phyloP scores from a whole-genome alignment of 2,888 invertebrate species.

The Phaedon cochleariae region DNA sequence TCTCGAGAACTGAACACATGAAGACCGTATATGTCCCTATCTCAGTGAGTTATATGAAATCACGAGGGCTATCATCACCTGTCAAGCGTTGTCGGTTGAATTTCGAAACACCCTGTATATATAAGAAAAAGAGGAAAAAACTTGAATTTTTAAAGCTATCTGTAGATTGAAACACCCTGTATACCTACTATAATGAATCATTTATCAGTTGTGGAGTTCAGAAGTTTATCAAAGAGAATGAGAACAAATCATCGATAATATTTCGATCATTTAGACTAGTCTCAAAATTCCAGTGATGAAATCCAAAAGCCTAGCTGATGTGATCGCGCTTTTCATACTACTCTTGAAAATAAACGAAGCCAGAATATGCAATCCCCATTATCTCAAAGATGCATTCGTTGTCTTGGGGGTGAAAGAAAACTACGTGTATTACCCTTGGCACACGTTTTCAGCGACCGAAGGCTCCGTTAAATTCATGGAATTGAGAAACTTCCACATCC shows the following conservation, averaged over 20 bases:
- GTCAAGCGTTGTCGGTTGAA: no score
- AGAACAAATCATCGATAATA: background rate
- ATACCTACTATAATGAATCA: no score
- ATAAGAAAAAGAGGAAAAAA: no score
- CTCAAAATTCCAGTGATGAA: background rate
- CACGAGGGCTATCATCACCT: no score
- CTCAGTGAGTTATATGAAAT: no score
- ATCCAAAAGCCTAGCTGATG: background rate
- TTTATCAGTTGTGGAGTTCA: background rate
- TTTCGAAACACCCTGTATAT: no score
- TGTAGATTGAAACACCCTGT: no score
- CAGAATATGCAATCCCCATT: conserved; percentile 23
- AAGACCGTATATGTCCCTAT: no score
- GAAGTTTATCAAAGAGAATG: background rate
- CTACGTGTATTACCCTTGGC: conserved; percentile 38
- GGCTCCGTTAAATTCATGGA: conserved; percentile 25
- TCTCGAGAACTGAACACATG: no score
- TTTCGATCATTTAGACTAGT: background rate
- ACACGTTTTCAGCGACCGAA: conserved; percentile 21
- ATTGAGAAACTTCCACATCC: conserved; percentile 21
- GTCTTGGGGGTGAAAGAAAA: conserved; percentile 27
- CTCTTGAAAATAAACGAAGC: background rate
- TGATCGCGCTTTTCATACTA: background rate
- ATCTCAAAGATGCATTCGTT: conserved; percentile 18
- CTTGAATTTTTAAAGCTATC: no score